Conservation (phyloP, 1,140 invertebrate genomes). For the Leptinotarsa undecemlineata region DNA sequence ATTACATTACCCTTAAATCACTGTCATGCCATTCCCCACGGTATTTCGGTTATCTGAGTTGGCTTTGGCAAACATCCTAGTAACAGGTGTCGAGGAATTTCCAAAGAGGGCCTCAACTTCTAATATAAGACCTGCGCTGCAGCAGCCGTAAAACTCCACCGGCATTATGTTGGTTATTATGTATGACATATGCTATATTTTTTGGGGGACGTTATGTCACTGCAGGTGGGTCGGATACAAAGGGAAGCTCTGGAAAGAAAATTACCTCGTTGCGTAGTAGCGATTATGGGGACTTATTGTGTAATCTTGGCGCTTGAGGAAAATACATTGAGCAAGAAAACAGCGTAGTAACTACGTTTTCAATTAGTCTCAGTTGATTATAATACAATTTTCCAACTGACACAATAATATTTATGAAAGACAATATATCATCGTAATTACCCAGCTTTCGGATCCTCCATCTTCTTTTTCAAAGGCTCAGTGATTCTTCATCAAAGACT, state of each 20-base stretch:
- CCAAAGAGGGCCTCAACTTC: not conserved
- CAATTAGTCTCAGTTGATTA: too few species aligned
- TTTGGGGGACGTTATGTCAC: not conserved
- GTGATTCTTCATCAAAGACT: too few species aligned
- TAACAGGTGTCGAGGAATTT: constrained; percentile 17
- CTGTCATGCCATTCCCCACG: not conserved
- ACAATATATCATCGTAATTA: too few species aligned
- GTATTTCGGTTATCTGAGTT: constrained; percentile 10
- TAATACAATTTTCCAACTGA: too few species aligned
- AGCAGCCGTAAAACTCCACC: not conserved
- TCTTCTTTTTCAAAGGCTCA: too few species aligned
- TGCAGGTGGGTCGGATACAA: not conserved
- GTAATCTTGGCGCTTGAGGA: too few species aligned
- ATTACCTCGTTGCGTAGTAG: constrained; percentile 1
- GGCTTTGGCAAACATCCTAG: constrained; percentile 10
- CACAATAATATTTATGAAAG: too few species aligned
- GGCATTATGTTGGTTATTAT: constrained; percentile 2
- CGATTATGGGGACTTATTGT: not conserved
- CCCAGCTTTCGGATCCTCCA: too few species aligned
- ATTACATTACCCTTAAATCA: constrained; percentile 7
- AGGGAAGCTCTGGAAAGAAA: not conserved
- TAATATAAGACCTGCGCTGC: not conserved
- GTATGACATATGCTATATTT: constrained; percentile 1
- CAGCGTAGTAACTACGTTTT: too few species aligned
- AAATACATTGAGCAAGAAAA: too few species aligned